Evolutionary conservation across 2,113 vertebrate genomes (phyloP), one percentile per base, ranked within the genome.

Genomic region (Malurus cyaneus): DNA sequence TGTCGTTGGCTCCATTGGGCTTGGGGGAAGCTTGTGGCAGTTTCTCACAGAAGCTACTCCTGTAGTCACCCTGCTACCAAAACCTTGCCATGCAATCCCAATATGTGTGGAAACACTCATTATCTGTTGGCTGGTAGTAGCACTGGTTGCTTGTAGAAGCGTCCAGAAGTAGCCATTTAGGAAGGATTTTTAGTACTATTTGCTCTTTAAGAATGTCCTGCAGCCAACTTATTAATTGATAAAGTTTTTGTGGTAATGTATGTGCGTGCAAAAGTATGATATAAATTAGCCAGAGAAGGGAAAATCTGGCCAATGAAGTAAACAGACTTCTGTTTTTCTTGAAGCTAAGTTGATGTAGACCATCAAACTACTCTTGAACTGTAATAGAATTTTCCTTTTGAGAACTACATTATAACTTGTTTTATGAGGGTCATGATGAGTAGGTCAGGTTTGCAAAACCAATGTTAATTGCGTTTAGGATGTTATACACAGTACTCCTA

Each of bases 401-500:
- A 44, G 71, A 49, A 42, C n/a, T 72, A 23, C 19, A 23, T 61
- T 85, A 1, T 29, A 53, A 73, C 11, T 65, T 77, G 9, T 52
- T 72, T 69, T 65, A 28, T 69, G 26, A 88, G 16, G 29, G 9
- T 70, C 23, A 24, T 69, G 65, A 24, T 13, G 88, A 65, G 70
- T 19, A 42, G 59, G 57, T 85, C 29, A 32, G 13, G 20, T 34
- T 72, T 88, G 18, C 20, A 57, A 79, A 89, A 66, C 26, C 15
- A 41, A 5, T 25, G 14, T 77, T 70, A 78, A 53, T 88, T 49
- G 13, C 16, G 20, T 42, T 93, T 69, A 53, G 6, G 21, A n/a
- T 65, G 6, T 36, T 79, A 41, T 26, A 54, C 65, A 7, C 7
- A 39, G 21, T 76, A 53, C 1, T 71, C 0, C 0, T 49, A 46